Percentiles rank a stretch among this genome's conserved stretches.
These are phyloP conservation scores for human DNA, from an alignment of 2,113 vertebrate genomes.

Conservation along the genomic window GRCh38 chr3:62211501-62212000, in stretches of 20 bases:
- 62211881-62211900: conserved; percentile 89
- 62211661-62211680: conserved; percentile 23
- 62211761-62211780: not conserved
- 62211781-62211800: not conserved
- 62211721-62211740: not conserved
- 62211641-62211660: not conserved
- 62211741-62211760: not conserved
- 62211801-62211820: conserved; percentile 69
- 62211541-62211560: not conserved
- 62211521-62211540: not conserved
- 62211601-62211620: not conserved
- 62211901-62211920: conserved; percentile 91
- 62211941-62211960: conserved; percentile 86
- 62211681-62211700: not conserved
- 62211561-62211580: conserved; percentile 57
- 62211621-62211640: not conserved
- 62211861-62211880: conserved; percentile 86
- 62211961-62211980: conserved; percentile 14
- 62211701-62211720: rapidly evolving
- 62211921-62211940: conserved; percentile 87
- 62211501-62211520: not conserved
- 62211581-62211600: conserved; percentile 52
- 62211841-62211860: conserved; percentile 82
- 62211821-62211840: conserved; percentile 75
- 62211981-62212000: conserved; percentile 59